Evolutionary conservation across 2,888 invertebrate genomes (phyloP).

Genomic region (Drosophila limbata): DNA sequence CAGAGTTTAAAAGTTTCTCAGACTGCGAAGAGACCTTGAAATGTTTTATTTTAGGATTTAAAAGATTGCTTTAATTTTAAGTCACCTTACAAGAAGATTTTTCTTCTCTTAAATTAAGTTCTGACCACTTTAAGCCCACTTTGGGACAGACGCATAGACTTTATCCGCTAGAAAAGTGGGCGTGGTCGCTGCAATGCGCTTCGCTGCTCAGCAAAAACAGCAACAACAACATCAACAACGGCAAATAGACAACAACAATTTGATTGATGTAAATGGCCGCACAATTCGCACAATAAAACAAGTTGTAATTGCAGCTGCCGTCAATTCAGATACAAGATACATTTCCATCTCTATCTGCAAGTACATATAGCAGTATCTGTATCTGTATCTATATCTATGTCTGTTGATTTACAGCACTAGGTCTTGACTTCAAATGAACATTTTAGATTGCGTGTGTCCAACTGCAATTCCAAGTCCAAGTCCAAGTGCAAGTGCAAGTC

Average conservation of each 20-base stretch:
- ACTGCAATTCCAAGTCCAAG: conserved; percentile 32
- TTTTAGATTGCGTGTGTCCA: conserved; percentile 59
- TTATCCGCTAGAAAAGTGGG: conserved; percentile 21
- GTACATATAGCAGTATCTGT: conserved; percentile 12
- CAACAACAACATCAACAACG: conserved; percentile 19
- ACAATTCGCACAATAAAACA: conserved; percentile 73
- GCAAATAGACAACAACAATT: conserved; percentile 37
- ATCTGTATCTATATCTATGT: conserved; percentile 16
- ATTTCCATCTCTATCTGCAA: conserved; percentile 55
- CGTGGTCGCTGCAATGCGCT: conserved; percentile 41
- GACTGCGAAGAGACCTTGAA: background rate
- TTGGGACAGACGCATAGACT: background rate
- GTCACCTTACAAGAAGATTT: background rate
- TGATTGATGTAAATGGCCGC: conserved; percentile 76
- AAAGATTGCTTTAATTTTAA: too few relatives aligned
- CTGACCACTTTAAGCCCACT: background rate
- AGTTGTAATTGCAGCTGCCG: conserved; percentile 67
- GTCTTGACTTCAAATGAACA: conserved; percentile 3
- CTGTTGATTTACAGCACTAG: conserved; percentile 16
- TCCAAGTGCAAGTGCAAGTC: conserved; percentile 22
- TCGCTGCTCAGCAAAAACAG: conserved; percentile 43
- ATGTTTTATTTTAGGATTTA: too few relatives aligned
- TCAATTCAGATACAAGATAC: conserved; percentile 51
- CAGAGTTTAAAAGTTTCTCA: background rate
- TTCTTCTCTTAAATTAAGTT: background rate